Conservation (phyloP, 2,113 vertebrate species). For the Drymodes brunneopygia region DNA sequence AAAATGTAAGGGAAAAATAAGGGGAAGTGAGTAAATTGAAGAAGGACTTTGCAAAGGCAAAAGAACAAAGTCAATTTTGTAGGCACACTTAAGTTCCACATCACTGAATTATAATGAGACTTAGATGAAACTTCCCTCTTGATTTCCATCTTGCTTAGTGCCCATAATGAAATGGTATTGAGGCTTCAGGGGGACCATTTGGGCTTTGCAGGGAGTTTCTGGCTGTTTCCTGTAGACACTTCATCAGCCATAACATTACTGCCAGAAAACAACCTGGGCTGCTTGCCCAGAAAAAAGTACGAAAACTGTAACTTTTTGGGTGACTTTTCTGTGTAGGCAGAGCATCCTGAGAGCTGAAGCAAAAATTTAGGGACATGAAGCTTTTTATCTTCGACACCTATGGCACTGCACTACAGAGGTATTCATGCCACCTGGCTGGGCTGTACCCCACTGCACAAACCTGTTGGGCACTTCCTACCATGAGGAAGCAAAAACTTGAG, state of each 20-base stretch:
- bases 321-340: not conserved
- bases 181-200: not conserved
- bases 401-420: rapidly evolving
- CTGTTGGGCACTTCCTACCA: not conserved
- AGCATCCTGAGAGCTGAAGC: not conserved
- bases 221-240: not conserved
- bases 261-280: not conserved
- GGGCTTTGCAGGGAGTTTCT: not conserved
- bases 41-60: not conserved
- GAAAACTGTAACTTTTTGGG: not conserved
- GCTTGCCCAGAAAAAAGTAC: not conserved
- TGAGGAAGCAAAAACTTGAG: not conserved
- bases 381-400: not conserved
- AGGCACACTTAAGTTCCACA: not conserved
- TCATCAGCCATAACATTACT: not conserved
- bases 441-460: not conserved
- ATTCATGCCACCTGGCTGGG: not conserved
- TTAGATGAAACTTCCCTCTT: not conserved
- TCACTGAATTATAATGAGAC: not conserved
- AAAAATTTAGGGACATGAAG: not conserved
- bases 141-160: not conserved
- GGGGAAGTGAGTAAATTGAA: not conserved
- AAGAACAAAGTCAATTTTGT: conserved; percentile 8
- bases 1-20: not conserved
- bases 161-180: not conserved